Evolutionary conservation across 2,113 vertebrate species (phyloP).

Genomic region (Cynopterus brachyotis): DNA sequence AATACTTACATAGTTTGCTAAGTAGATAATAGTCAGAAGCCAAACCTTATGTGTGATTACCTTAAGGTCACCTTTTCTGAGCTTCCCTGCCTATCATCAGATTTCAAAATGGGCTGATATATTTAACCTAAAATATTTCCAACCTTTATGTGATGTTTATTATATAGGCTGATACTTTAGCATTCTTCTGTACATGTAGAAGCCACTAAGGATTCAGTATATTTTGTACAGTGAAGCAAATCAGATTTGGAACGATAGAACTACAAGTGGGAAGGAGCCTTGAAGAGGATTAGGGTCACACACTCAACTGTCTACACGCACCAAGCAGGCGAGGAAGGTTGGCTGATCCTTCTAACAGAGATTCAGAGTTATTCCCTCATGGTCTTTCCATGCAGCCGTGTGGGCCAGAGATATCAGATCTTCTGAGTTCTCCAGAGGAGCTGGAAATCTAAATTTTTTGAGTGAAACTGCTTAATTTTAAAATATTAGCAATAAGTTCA

Average conservation of each 20-base stretch:
- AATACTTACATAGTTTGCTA: background rate
- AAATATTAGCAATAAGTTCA: constrained; percentile 35
- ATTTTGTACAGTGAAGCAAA: background rate
- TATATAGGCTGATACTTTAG: background rate
- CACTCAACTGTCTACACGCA: background rate
- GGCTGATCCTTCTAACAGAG: background rate
- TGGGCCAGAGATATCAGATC: background rate
- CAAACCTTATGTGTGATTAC: background rate
- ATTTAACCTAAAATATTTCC: background rate
- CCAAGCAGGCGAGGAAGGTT: background rate
- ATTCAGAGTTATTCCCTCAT: background rate
- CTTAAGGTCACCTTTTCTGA: background rate
- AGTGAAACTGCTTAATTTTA: constrained; percentile 11
- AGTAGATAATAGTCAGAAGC: background rate
- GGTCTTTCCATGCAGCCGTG: background rate
- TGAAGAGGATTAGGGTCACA: background rate
- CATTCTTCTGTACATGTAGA: background rate
- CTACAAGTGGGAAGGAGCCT: background rate
- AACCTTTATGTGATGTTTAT: background rate
- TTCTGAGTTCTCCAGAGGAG: background rate
- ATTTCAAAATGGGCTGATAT: constrained; percentile 2
- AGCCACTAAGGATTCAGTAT: background rate
- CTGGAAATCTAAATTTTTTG: constrained; percentile 1
- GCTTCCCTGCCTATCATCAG: background rate
- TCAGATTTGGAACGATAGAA: background rate